phyloP scores from a whole-genome alignment of 2,888 invertebrate genomes.

The Drosophila buzzatii region DNA sequence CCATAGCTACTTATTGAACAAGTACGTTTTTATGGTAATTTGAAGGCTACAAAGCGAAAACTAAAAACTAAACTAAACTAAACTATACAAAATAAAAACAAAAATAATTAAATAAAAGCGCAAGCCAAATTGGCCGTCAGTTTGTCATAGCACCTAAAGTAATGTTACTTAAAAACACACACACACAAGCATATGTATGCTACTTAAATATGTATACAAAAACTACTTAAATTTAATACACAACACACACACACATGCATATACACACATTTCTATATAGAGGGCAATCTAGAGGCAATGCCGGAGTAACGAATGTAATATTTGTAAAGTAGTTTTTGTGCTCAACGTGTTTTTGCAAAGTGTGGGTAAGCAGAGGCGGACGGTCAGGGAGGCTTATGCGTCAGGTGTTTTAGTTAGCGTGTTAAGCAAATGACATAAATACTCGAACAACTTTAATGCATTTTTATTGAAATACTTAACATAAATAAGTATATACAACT shows the following conservation, averaged over 20 bases:
- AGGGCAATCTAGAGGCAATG: slow-evolving; percentile 55
- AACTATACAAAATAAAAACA: slow-evolving; percentile 18
- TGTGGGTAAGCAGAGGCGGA: neutral
- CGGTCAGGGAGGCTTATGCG: slow-evolving; percentile 17
- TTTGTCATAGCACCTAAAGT: slow-evolving; percentile 70
- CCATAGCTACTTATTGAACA: slow-evolving; percentile 33
- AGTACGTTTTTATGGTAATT: slow-evolving; percentile 43
- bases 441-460: slow-evolving; percentile 77
- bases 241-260: slow-evolving; percentile 17
- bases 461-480: slow-evolving; percentile 66
- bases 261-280: slow-evolving; percentile 25
- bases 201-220: slow-evolving; percentile 31
- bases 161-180: slow-evolving; percentile 67
- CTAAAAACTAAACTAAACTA: slow-evolving; percentile 30
- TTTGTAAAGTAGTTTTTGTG: slow-evolving; percentile 74
- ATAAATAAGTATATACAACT: slow-evolving; percentile 36
- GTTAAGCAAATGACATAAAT: slow-evolving; percentile 72
- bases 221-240: slow-evolving; percentile 42
- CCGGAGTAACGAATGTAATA: slow-evolving; percentile 66
- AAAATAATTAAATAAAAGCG: slow-evolving; percentile 29
- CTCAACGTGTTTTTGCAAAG: slow-evolving; percentile 50
- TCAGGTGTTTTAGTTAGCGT: slow-evolving; percentile 64
- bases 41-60: slow-evolving; percentile 44
- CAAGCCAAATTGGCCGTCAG: slow-evolving; percentile 67
- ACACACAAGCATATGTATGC: slow-evolving; percentile 20